Conservation (phyloP, 1,140 invertebrate species). For the Grapholita molesta region DNA sequence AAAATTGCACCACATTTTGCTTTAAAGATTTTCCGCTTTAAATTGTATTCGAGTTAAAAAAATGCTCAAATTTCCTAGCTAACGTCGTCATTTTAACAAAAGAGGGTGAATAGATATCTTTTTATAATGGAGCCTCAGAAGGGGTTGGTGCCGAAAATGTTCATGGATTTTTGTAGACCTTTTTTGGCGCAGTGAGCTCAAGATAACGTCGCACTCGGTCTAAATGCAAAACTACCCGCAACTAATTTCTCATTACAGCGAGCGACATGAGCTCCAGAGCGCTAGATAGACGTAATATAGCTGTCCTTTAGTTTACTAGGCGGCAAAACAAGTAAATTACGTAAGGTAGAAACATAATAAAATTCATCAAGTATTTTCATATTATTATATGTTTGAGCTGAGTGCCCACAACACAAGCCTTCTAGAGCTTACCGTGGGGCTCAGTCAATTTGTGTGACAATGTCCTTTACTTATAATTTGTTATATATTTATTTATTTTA, state of each 20-base stretch:
- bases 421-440: no score
- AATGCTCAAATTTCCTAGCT: constrained; percentile 20
- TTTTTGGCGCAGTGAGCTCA: constrained; percentile 25
- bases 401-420: no score
- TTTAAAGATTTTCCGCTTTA: constrained; percentile 4
- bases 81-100: constrained; percentile 26
- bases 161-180: constrained; percentile 26
- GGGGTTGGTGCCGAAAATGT: constrained; percentile 32
- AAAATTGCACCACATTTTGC: constrained; percentile 2
- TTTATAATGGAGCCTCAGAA: constrained; percentile 36
- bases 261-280: neutral
- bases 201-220: constrained; percentile 31
- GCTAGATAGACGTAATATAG: neutral
- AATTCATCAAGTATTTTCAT: neutral
- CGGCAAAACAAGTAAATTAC: neutral
- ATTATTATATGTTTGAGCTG: neutral
- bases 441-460: no score
- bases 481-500: no score
- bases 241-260: constrained; percentile 18
- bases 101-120: constrained; percentile 29
- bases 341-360: neutral
- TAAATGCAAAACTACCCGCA: constrained; percentile 29
- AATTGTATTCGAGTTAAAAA: neutral
- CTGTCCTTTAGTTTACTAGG: neutral
- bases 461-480: no score